A percentile compares a stretch with the other conserved stretches of the same genome.
Evolutionary conservation across 1,140 invertebrate genomes (phyloP).

Genomic region (Uloborus diversus): DNA sequence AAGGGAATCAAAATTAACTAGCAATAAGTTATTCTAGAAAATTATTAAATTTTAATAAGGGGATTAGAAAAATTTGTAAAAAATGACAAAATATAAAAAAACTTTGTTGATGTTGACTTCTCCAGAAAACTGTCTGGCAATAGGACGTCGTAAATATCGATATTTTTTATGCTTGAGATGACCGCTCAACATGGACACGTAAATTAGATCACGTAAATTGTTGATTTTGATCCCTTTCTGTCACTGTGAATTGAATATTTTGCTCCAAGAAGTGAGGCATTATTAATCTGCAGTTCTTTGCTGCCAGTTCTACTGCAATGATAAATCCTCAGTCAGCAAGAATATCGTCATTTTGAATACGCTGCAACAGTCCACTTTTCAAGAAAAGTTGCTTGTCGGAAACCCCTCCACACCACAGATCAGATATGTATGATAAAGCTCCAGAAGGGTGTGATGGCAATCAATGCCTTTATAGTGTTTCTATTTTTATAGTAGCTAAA

Average conservation of each 20-base stretch:
- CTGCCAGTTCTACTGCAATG: not conserved
- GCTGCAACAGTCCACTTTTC: not conserved
- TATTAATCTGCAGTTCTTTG: not conserved
- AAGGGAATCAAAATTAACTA: too few relatives aligned
- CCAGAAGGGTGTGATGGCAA: not conserved
- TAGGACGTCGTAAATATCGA: too few relatives aligned
- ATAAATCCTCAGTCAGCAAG: slow-evolving; percentile 2
- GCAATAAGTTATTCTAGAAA: not conserved
- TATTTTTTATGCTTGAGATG: not conserved
- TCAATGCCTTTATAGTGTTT: not conserved
- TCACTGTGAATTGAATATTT: too few relatives aligned
- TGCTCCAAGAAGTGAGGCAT: too few relatives aligned
- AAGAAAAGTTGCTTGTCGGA: not conserved
- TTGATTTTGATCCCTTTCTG: not conserved
- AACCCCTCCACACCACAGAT: not conserved
- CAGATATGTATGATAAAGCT: not conserved
- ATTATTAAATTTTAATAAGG: not conserved
- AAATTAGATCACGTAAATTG: not conserved
- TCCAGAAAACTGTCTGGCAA: not conserved
- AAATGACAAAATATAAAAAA: not conserved
- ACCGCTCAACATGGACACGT: not conserved
- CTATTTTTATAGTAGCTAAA: not conserved
- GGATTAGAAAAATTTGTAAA: slow-evolving; percentile 12
- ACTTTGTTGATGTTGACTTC: not conserved
- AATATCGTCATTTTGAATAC: not conserved